These are phyloP conservation scores for Psittacula cyanocephala DNA, from an alignment of 2,113 vertebrate genomes.

Conservation along the genomic window DNA sequence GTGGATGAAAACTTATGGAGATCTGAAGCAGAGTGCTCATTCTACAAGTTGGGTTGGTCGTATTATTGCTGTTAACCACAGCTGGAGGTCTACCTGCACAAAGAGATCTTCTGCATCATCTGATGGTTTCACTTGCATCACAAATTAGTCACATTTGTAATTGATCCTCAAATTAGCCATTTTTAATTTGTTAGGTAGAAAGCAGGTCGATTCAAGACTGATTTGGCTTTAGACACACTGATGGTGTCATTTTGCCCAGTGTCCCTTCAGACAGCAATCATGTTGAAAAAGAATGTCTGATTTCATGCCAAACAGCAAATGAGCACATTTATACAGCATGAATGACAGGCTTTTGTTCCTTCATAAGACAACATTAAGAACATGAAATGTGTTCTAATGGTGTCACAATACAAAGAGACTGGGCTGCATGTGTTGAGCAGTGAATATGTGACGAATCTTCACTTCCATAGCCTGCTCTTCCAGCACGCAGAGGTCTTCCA, in stretches of 20 bases:
- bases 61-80: not conserved
- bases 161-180: not conserved
- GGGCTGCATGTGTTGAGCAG: not conserved
- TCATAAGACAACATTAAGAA: not conserved
- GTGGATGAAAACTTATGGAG: not conserved
- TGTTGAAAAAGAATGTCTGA: not conserved
- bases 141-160: not conserved
- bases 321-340: not conserved
- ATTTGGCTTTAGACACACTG: not conserved
- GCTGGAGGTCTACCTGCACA: not conserved
- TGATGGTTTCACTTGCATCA: not conserved
- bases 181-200: not conserved
- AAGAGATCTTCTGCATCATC: not conserved
- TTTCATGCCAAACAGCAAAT: not conserved
- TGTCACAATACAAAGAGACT: not conserved
- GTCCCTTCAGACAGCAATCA: not conserved
- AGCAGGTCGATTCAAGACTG: not conserved
- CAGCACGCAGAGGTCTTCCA: not conserved
- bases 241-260: not conserved
- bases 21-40: not conserved
- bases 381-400: not conserved
- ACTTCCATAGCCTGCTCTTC: not conserved
- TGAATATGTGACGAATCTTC: not conserved
- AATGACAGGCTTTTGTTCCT: not conserved
- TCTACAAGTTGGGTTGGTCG: not conserved